Base-by-base conservation (phyloP, 1,140 invertebrate species). In the Sycobia sp. region DNA sequence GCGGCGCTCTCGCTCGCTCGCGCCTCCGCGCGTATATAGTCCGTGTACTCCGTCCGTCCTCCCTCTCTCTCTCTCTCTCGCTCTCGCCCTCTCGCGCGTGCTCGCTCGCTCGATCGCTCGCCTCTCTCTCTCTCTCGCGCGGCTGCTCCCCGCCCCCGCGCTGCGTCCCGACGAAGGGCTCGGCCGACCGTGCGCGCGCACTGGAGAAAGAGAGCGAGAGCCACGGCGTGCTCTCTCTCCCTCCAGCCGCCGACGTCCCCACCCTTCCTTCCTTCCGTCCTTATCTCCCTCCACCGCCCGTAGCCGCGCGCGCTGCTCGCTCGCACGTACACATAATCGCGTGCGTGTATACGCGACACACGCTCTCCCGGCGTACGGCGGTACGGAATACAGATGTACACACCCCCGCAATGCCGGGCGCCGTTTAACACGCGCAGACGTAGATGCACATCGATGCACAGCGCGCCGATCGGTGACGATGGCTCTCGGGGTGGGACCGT, bases 101-200 rank as follows among this genome's bases (percentile, higher is more conserved):
- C 9, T 5, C 49, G 49, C 22, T 4, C 18, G 29, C 75, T 68
- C 69, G 62, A 74, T 74, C 71, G 67, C 67, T 68, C 69, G 72
- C 59, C 71, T 72, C 73, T 76, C 74, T 69, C 71, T 70, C 68
- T 72, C 69, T 72, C 70, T 78, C 78, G 78, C 76, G 71, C 69
- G 3, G 49, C 61, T 11, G 29, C 29, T 32, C 29, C 5, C 5
- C 29, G 29, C 43, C 54, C 38, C 59, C 41, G 50, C 55, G 50
- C 32, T 54, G 38, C 57, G 46, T 61, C 41, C 51, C 27, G 18
- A 25, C 47, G 58, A 60, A 60, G 58, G 58, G 49, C 38, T 58
- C 43, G 41, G n/a, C 27, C 1, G 22, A 18, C 29, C 29, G 29
- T n/a, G n/a, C n/a, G n/a, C n/a, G n/a, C n/a, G n/a, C n/a, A n/a